Percentiles rank a stretch among this genome's conserved stretches.
phyloP scores from a whole-genome alignment of 2,113 vertebrate genomes.

The Nyctereutes procyonoides region DNA sequence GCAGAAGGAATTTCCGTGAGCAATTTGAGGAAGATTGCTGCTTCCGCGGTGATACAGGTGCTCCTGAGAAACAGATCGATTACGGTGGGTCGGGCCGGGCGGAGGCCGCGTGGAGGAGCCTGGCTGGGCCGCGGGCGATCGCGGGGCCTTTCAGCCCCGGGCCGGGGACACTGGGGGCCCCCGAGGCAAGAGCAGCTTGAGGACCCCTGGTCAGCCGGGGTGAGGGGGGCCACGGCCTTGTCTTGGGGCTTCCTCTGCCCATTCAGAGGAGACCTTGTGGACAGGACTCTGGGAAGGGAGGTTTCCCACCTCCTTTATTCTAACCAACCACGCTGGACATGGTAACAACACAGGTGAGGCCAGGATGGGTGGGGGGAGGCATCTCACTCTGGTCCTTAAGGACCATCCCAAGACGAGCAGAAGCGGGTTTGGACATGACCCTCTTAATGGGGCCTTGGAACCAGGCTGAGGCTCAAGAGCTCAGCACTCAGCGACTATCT shows the following conservation, averaged over 20 bases:
- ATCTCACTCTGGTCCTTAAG: background rate
- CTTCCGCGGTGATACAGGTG: conserved; percentile 43
- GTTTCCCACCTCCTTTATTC: background rate
- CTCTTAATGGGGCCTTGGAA: background rate
- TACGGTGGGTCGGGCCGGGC: background rate
- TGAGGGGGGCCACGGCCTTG: background rate
- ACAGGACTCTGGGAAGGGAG: background rate
- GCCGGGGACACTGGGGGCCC: background rate
- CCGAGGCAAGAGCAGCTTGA: accelerated
- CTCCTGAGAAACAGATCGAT: conserved; percentile 52
- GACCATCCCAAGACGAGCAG: background rate
- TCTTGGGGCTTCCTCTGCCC: background rate
- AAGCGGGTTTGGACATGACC: background rate
- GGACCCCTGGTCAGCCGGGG: background rate
- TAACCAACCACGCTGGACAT: background rate
- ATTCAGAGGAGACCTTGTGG: background rate
- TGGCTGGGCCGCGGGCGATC: background rate
- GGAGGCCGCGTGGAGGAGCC: background rate
- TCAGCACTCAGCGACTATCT: background rate
- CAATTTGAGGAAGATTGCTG: conserved; percentile 69
- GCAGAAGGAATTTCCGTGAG: conserved; percentile 63
- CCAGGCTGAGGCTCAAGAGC: too few relatives aligned
- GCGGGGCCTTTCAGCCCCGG: accelerated
- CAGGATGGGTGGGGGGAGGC: accelerated
- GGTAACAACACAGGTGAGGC: background rate